Evolutionary conservation across 2,888 invertebrate species (phyloP).

Genomic region (Drosophila atripex): DNA sequence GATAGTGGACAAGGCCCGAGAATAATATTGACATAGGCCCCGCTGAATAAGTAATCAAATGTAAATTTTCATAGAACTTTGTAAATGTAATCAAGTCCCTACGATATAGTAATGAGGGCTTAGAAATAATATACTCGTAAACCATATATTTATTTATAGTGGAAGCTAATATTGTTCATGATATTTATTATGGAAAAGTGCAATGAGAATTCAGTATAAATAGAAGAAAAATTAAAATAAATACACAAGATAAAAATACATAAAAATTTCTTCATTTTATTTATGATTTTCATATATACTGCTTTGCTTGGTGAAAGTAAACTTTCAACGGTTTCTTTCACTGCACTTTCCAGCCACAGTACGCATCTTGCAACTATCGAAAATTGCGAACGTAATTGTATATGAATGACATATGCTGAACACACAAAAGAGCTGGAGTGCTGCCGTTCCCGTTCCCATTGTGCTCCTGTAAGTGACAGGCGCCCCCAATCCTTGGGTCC

Average conservation of each 20-base stretch:
- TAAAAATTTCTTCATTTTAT: not conserved
- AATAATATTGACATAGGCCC: constrained; percentile 1
- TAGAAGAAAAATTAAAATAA: too few species aligned
- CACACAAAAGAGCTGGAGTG: constrained; percentile 35
- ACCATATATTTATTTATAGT: too few species aligned
- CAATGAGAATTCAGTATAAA: too few species aligned
- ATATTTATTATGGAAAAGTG: too few species aligned
- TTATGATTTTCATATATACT: not conserved
- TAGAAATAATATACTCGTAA: too few species aligned
- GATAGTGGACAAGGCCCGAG: constrained; percentile 1
- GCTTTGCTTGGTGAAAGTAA: not conserved
- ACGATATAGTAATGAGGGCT: too few species aligned
- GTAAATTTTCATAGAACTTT: not conserved
- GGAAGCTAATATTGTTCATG: too few species aligned
- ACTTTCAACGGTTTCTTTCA: constrained; percentile 18
- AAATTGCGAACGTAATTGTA: constrained; percentile 71
- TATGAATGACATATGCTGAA: constrained; percentile 74
- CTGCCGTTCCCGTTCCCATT: constrained; percentile 50
- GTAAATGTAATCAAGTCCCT: not conserved
- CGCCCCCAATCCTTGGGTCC: constrained; percentile 45
- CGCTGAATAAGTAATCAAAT: not conserved
- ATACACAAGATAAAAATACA: too few species aligned
- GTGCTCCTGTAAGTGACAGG: constrained; percentile 62
- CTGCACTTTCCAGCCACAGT: constrained; percentile 26
- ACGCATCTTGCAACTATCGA: constrained; percentile 37